phyloP scores from a whole-genome alignment of 1,140 invertebrate genomes.

The Drosophila asahinai region DNA sequence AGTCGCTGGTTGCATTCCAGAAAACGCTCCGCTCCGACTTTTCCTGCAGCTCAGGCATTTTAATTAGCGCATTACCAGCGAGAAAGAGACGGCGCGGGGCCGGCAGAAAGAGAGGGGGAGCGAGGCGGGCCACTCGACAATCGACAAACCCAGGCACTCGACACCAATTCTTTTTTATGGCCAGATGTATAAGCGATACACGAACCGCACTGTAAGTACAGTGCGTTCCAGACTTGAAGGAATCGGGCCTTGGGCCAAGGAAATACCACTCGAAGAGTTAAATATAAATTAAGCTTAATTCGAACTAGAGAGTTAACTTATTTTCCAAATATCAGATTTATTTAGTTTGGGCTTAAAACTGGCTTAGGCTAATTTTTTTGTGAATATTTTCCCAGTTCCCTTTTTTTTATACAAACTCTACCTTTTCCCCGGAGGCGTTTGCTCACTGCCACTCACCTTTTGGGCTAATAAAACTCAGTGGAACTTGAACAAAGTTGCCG shows the following conservation, averaged over 20 bases:
- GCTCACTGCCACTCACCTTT: constrained; percentile 9
- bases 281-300: too few relatives aligned
- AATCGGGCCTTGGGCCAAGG: too few relatives aligned
- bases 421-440: neutral
- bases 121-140: constrained; percentile 35
- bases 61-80: constrained; percentile 73
- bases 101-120: neutral
- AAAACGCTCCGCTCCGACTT: constrained; percentile 18
- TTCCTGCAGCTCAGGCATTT: constrained; percentile 46
- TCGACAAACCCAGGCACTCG: constrained; percentile 48
- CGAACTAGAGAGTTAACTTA: too few relatives aligned
- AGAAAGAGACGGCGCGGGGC: neutral
- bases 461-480: constrained; percentile 26
- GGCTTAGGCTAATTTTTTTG: neutral
- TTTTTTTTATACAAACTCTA: neutral
- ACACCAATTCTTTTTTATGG: constrained; percentile 48
- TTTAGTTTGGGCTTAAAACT: too few relatives aligned
- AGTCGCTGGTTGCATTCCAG: constrained; percentile 18
- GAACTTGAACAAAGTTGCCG: constrained; percentile 27
- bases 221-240: neutral
- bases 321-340: too few relatives aligned
- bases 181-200: constrained; percentile 26
- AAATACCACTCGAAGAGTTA: too few relatives aligned
- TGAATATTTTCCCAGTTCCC: neutral
- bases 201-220: neutral